phyloP scores from a whole-genome alignment of 2,888 invertebrate genomes.

The Synanthedon myopaeformis region DNA sequence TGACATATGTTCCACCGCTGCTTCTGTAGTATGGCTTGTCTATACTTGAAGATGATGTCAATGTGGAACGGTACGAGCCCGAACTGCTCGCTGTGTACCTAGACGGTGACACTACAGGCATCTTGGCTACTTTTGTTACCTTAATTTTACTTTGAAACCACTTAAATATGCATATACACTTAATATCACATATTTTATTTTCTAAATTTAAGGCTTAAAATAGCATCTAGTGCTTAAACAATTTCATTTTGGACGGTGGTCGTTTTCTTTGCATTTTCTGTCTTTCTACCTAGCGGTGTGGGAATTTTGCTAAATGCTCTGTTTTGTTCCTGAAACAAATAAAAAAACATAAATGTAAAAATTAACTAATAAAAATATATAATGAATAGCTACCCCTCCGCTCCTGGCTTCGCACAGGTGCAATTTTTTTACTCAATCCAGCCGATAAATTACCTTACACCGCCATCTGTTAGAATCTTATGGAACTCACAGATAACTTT shows the following conservation, averaged over 20 bases:
- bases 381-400: no score
- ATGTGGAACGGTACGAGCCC: conserved; percentile 57
- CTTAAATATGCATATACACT: not conserved
- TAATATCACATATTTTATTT: conserved; percentile 12
- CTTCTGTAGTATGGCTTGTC: conserved; percentile 69
- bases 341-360: not conserved
- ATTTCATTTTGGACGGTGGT: conserved; percentile 47
- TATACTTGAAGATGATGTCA: conserved; percentile 55
- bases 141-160: conserved; percentile 1
- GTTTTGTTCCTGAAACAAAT: conserved; percentile 35
- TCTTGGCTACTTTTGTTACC: conserved; percentile 24
- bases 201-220: conserved; percentile 4
- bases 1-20: conserved; percentile 50
- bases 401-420: no score
- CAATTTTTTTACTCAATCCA: no score
- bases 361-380: not conserved
- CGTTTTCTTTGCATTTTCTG: conserved; percentile 47
- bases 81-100: conserved; percentile 52
- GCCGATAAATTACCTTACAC: no score
- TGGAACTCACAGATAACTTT: no score
- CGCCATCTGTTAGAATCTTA: no score
- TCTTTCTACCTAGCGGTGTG: no score
- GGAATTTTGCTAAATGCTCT: conserved; percentile 3
- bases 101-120: conserved; percentile 73
- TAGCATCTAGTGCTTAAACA: conserved; percentile 8